Evolutionary conservation across 1,140 invertebrate genomes (phyloP), one percentile per base, ranked within the genome.

Genomic region (Lepidurus couesii): DNA sequence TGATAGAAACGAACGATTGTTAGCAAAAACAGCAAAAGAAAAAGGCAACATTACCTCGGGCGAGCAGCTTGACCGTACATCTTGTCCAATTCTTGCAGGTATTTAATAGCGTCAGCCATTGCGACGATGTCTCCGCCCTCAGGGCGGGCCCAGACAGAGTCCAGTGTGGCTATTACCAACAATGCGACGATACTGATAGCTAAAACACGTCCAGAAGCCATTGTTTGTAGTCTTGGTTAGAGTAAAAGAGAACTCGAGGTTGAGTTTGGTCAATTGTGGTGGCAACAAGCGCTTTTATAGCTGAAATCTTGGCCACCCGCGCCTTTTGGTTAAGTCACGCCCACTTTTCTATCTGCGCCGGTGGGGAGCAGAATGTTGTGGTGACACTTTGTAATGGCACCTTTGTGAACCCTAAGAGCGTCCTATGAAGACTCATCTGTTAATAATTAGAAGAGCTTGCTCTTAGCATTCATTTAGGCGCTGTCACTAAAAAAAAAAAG

Each of bases 21-120:
- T 34, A 34, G 34, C 34, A 34, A 34, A 34, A 3, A 3, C 3
- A 0, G 34, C 3, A 34, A 34, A 34, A 34, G 34, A 34, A 34
- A 34, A 34, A 4, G 34, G 34, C 0, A 42, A 79, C 83, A 80
- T 42, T 84, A 89, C 88, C 88, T 88, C 47, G 88, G 88, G 84
- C 88, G 86, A 81, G 88, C 86, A 78, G 88, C 87, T 79, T 88
- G 87, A 1, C 88, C 87, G 80, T 89, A 89, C 80, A 86, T 86
- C 82, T 87, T 87, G 80, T 89, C 88, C 13, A 89, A 83, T 76
- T 88, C 84, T 78, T 88, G 87, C 78, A 89, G 85, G 82, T 88
- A 87, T 79, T 87, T 86, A 5, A 89, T 84, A 7, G 88, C 87
- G 53, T 89, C 88, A 5, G 86, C 87, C 86, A 88, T 86, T 78